Evolutionary conservation across 2,797 vertebrate species (phyloP).

Genomic region (Pipistrellus pipistrellus): DNA sequence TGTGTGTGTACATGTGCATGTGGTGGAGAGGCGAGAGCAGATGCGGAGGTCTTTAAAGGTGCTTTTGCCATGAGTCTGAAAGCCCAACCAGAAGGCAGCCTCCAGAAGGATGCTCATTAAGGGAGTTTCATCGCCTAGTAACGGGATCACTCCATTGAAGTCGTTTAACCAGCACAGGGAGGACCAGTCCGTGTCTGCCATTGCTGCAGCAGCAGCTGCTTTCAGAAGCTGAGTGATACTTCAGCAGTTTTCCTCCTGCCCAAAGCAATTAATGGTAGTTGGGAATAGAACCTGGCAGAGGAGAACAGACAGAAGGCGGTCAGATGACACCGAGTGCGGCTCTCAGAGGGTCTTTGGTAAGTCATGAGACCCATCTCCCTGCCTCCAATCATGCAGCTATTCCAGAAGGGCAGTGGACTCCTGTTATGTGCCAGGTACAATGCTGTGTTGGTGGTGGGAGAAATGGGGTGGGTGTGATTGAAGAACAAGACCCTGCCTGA

Average conservation of each 20-base stretch:
- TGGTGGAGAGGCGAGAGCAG: background rate
- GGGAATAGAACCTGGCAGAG: constrained; percentile 47
- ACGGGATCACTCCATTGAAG: background rate
- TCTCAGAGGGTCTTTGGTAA: constrained; percentile 18
- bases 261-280: constrained; percentile 41
- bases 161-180: background rate
- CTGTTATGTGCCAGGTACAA: background rate
- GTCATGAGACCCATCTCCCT: background rate
- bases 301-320: background rate
- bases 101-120: background rate
- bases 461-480: background rate
- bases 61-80: background rate
- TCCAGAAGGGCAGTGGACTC: background rate
- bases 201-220: background rate
- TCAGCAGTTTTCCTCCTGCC: constrained; percentile 11
- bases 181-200: background rate
- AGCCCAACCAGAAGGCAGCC: constrained; percentile 2
- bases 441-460: background rate
- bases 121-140: background rate
- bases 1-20: background rate
- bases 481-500: background rate
- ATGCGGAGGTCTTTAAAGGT: background rate
- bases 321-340: constrained; percentile 12
- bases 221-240: constrained; percentile 42
- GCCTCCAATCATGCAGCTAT: background rate